Conservation (phyloP, 2,888 invertebrate genomes). For the Sesamia inferens region DNA sequence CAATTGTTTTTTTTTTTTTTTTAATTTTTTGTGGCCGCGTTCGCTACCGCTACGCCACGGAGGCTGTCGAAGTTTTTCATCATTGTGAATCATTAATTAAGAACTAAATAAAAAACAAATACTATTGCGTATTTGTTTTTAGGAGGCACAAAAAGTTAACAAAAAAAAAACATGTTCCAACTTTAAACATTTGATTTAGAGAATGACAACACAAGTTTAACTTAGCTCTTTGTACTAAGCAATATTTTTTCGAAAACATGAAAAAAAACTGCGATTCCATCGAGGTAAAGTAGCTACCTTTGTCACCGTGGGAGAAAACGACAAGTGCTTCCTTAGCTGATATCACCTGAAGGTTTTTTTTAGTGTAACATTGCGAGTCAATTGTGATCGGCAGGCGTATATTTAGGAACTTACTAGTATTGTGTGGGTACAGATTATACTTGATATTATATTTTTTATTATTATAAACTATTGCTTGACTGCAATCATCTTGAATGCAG, state of each 20-base stretch:
- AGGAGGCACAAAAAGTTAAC: no score
- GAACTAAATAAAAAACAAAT: not conserved
- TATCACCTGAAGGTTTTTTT: constrained; percentile 54
- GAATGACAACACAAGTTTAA: not conserved
- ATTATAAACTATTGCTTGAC: no score
- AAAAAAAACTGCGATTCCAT: constrained; percentile 54
- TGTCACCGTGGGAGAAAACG: constrained; percentile 71
- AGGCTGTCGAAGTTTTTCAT: no score
- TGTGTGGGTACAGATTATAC: not conserved
- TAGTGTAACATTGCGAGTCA: constrained; percentile 35
- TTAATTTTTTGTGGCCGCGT: no score
- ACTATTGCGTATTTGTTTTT: no score
- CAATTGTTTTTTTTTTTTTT: no score
- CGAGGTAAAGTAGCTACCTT: constrained; percentile 67
- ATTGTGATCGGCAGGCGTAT: constrained; percentile 28
- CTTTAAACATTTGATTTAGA: not conserved
- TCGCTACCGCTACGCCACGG: no score
- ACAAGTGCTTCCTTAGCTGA: constrained; percentile 71
- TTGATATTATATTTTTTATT: no score
- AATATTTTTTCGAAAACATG: constrained; percentile 43
- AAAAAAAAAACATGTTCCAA: not conserved
- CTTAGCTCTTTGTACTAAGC: not conserved
- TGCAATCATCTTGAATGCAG: no score
- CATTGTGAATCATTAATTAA: not conserved
- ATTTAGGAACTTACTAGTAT: constrained; percentile 31